These are phyloP conservation scores for Heliconius ethilla DNA, from an alignment of 2,888 invertebrate species.

Conservation along the genomic window DNA sequence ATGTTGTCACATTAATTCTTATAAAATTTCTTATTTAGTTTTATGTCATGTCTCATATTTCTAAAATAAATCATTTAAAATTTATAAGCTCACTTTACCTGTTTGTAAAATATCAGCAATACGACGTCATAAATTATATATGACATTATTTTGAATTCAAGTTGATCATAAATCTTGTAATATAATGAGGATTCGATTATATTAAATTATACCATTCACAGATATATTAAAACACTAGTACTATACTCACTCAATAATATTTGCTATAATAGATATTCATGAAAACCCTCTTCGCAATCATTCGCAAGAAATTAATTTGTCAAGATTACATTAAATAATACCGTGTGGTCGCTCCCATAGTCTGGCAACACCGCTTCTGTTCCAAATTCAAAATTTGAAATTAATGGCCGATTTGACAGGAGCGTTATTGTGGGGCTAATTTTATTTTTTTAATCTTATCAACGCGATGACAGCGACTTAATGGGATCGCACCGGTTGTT, in stretches of 20 bases:
- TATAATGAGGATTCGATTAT: not conserved
- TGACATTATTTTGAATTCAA: no score
- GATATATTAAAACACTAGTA: not conserved
- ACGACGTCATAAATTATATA: not conserved
- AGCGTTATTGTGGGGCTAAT: slow-evolving; percentile 80
- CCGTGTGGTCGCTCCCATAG: slow-evolving; percentile 41
- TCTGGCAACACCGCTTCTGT: slow-evolving; percentile 70
- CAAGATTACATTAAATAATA: slow-evolving; percentile 55
- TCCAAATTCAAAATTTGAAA: slow-evolving; percentile 76
- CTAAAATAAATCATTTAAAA: not conserved
- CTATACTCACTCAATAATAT: not conserved
- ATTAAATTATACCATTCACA: not conserved
- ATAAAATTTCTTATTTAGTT: slow-evolving; percentile 18
- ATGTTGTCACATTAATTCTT: slow-evolving; percentile 64
- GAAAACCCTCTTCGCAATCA: slow-evolving; percentile 22
- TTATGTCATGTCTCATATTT: not conserved
- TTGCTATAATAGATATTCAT: slow-evolving; percentile 3
- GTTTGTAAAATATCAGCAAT: not conserved
- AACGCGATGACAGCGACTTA: slow-evolving; percentile 80
- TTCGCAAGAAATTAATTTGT: slow-evolving; percentile 56
- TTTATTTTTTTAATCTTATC: slow-evolving; percentile 75
- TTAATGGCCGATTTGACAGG: slow-evolving; percentile 82
- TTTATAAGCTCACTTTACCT: slow-evolving; percentile 2
- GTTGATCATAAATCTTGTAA: no score
- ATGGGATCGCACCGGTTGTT: slow-evolving; percentile 75